Conservation (phyloP, 2,888 invertebrate species). For the Aphodius granarius region DNA sequence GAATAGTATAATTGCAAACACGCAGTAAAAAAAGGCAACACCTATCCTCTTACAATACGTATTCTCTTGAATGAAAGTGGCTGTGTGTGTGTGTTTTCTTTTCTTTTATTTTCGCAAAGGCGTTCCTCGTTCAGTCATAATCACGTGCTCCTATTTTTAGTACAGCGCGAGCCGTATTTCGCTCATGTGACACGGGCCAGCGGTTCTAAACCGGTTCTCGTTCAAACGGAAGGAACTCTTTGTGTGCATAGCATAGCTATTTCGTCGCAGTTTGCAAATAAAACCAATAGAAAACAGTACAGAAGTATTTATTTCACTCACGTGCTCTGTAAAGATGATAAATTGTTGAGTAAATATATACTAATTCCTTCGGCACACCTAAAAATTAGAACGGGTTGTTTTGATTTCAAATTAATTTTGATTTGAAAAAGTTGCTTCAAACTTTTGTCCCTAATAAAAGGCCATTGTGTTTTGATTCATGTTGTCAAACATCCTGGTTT, state of each 20-base stretch:
- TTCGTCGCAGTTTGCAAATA: neutral
- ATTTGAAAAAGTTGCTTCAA: too few species aligned
- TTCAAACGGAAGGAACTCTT: neutral
- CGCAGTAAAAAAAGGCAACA: neutral
- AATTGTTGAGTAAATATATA: neutral
- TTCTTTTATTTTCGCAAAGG: neutral
- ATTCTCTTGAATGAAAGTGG: neutral
- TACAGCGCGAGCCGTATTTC: slow-evolving; percentile 33
- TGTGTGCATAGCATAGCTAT: neutral
- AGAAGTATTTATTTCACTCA: neutral
- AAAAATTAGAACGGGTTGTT: neutral
- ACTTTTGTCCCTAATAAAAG: too few species aligned
- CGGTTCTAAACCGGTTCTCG: slow-evolving; percentile 26
- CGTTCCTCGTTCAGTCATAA: slow-evolving; percentile 27
- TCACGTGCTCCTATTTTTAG: slow-evolving; percentile 36
- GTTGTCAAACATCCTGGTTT: neutral
- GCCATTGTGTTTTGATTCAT: neutral
- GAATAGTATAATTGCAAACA: too few species aligned
- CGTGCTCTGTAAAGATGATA: neutral
- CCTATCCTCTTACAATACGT: too few species aligned
- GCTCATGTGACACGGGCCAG: slow-evolving; percentile 30
- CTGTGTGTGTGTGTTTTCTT: slow-evolving; percentile 1
- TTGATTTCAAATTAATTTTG: too few species aligned
- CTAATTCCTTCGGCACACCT: neutral
- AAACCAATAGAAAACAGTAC: neutral